A percentile compares a stretch with the other conserved stretches of the same genome.
phyloP scores from a whole-genome alignment of 2,888 invertebrate species.

The Lycia hirtaria region DNA sequence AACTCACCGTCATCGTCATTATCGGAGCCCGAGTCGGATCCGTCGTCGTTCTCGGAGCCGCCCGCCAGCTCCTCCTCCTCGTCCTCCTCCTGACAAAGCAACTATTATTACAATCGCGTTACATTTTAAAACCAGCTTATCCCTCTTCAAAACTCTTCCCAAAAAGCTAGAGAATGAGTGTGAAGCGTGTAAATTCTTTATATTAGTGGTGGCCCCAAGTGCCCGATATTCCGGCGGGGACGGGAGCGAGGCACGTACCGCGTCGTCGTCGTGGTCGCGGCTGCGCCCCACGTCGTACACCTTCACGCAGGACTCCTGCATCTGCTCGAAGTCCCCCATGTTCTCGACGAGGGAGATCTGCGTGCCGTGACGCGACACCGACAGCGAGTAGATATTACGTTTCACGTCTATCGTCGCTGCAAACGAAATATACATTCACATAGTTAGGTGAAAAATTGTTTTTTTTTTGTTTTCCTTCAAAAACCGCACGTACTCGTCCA shows the following conservation, averaged over 20 bases:
- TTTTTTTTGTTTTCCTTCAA: too few relatives aligned
- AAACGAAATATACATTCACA: not conserved
- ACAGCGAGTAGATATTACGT: constrained; percentile 93
- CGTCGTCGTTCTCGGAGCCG: constrained; percentile 80
- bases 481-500: too few relatives aligned
- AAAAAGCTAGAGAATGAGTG: too few relatives aligned
- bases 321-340: constrained; percentile 91
- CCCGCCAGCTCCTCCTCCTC: constrained; percentile 79
- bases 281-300: constrained; percentile 96
- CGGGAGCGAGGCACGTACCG: too few relatives aligned
- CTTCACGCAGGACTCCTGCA: constrained; percentile 95
- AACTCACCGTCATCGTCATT: constrained; percentile 79
- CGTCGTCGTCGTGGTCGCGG: constrained; percentile 95
- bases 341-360: constrained; percentile 97
- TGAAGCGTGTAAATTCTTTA: too few relatives aligned
- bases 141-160: too few relatives aligned
- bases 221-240: too few relatives aligned
- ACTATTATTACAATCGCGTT: not conserved
- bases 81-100: constrained; percentile 70
- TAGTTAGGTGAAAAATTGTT: too few relatives aligned
- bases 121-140: not conserved
- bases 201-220: too few relatives aligned
- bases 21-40: constrained; percentile 78
- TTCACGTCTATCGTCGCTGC: constrained; percentile 97
- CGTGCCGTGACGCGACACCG: constrained; percentile 93